phyloP scores from a whole-genome alignment of 1,140 invertebrate genomes.

The Trichoplusia ni region DNA sequence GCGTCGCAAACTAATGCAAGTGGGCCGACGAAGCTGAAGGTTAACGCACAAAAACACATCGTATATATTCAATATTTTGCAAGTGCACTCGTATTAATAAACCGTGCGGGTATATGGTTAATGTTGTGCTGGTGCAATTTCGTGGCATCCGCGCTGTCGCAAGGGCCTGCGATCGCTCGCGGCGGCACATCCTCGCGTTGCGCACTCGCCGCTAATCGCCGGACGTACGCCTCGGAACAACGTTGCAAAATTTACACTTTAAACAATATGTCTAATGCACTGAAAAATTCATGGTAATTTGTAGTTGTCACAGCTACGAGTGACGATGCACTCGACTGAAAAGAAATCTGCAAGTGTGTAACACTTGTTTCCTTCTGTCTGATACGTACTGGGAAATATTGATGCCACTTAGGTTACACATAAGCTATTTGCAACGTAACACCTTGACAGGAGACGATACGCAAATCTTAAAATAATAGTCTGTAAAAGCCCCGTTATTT shows the following conservation, averaged over 20 bases:
- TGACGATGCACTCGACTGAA: background rate
- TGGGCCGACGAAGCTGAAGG: constrained; percentile 66
- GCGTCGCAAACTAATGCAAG: constrained; percentile 73
- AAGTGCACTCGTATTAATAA: constrained; percentile 75
- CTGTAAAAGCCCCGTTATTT: constrained; percentile 35
- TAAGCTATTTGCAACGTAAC: background rate
- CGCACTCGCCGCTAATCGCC: constrained; percentile 67
- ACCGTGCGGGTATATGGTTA: constrained; percentile 50
- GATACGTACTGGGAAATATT: constrained; percentile 3
- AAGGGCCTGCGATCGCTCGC: constrained; percentile 57
- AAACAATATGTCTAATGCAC: constrained; percentile 34
- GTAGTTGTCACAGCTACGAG: constrained; percentile 10
- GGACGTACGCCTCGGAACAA: constrained; percentile 69
- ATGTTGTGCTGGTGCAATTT: constrained; percentile 61
- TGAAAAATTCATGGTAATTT: constrained; percentile 39
- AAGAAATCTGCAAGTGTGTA: background rate
- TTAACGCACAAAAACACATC: constrained; percentile 69
- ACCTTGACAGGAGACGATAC: constrained; percentile 1
- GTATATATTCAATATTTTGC: constrained; percentile 69
- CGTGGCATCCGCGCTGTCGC: constrained; percentile 74
- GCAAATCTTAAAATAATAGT: constrained; percentile 5
- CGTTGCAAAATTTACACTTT: constrained; percentile 54
- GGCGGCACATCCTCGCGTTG: constrained; percentile 69
- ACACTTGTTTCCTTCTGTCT: constrained; percentile 5
- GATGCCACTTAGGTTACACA: background rate